These are phyloP conservation scores for Chaitophorus viminalis DNA, from an alignment of 2,888 invertebrate genomes.

Conservation along the genomic window DNA sequence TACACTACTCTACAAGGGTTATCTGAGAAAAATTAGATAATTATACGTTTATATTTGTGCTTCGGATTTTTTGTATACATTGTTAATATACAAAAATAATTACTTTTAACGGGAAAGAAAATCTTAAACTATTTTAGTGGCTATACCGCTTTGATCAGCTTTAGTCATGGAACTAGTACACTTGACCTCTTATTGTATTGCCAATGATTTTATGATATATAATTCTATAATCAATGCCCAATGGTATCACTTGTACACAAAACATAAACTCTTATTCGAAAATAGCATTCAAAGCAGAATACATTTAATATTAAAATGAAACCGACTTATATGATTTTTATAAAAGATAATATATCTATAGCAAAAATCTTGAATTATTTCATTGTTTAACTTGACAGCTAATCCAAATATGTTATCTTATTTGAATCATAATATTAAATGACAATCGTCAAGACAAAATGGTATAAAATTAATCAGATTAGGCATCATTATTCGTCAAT, in stretches of 20 bases:
- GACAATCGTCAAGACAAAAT: not conserved
- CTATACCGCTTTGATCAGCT: no score
- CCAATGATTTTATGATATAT: no score
- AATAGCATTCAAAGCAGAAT: not conserved
- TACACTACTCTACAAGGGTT: no score
- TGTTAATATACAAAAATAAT: no score
- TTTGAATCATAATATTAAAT: not conserved
- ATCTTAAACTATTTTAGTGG: no score
- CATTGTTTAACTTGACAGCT: conserved; percentile 22
- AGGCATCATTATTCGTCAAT: not conserved
- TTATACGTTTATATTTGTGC: no score
- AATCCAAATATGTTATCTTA: not conserved
- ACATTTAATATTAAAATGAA: not conserved
- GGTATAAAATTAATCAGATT: conserved; percentile 10
- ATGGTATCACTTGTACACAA: not conserved
- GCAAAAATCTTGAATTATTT: not conserved
- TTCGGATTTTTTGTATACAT: no score
- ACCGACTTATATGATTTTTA: not conserved
- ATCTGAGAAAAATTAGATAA: no score
- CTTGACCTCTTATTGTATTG: no score
- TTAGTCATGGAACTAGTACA: no score
- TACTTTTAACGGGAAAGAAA: no score
- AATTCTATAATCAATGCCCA: no score
- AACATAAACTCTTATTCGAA: not conserved
- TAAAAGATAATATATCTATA: not conserved